Conservation (phyloP, 2,888 invertebrate genomes). For the Acrobasis repandana region DNA sequence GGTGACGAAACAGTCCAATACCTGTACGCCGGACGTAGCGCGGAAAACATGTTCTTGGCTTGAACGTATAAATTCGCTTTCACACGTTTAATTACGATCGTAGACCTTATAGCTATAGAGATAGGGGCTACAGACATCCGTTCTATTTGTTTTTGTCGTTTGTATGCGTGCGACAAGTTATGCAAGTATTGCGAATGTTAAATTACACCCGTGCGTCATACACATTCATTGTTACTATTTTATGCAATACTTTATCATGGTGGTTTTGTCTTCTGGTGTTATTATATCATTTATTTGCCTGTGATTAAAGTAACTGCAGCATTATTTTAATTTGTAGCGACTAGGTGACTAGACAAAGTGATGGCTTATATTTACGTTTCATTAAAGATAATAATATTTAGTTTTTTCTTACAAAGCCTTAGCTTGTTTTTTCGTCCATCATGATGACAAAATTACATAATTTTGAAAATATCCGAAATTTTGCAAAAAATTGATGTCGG, state of each 20-base stretch:
- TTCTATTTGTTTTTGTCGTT: background rate
- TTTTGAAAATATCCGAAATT: too few species aligned
- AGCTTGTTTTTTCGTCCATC: too few species aligned
- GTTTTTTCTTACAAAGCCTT: too few species aligned
- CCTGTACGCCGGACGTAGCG: conserved; percentile 3
- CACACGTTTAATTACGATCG: background rate
- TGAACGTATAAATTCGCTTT: conserved; percentile 9
- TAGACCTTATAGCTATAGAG: background rate
- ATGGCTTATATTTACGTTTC: too few species aligned
- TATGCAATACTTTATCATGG: conserved; percentile 5
- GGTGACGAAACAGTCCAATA: background rate
- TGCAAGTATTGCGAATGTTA: conserved; percentile 13
- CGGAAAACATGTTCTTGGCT: background rate
- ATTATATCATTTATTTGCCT: background rate
- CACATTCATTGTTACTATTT: conserved; percentile 2
- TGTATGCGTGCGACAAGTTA: conserved; percentile 7
- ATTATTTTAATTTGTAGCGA: too few species aligned
- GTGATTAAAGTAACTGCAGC: background rate
- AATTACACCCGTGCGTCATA: conserved; percentile 3
- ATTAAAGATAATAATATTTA: too few species aligned
- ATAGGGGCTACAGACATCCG: background rate
- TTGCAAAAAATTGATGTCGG: too few species aligned
- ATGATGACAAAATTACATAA: too few species aligned
- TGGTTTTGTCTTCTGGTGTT: background rate
- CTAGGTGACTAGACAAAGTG: too few species aligned